Base-by-base conservation (phyloP, 2,797 vertebrate species). In the Trematomus bernacchii region DNA sequence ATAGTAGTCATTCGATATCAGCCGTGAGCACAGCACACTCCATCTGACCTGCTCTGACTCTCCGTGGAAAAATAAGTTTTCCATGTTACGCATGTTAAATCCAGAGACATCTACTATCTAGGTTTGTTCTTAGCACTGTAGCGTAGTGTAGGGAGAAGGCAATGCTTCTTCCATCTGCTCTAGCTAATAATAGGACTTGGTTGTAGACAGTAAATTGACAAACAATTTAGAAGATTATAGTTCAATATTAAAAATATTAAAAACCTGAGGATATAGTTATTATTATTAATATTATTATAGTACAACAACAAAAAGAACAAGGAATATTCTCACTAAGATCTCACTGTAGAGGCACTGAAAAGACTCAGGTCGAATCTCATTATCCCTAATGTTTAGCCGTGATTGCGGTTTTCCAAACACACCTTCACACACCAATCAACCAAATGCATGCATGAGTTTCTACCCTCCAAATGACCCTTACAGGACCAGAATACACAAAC, bases 401-500 rank as follows among this genome's bases (percentile, higher is more conserved):
- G 44, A 61, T 74, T 61, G 68, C 21, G 30, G 18, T 60, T 61
- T 70, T 70, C 52, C 48, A 40, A 42, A 54, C n/a, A 59, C 54
- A 58, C 76, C 66, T 65, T 55, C 76, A 78, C 64, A 74, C 54
- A 63, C 42, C 62, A 68, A 64, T 81, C 50, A 61, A 15, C 52
- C 14, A 65, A 72, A 80, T 54, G 75, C 67, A 30, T 18, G 21
- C 3, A 18, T 18, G 48, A 18, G n/a, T 47, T 68, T 70, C 58
- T 62, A 57, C 60, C 74, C 81, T 80, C 21, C 23, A 59, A 37
- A 64, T 62, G 62, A 82, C 73, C 69, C 37, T 60, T 37, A 33
- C 54, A 60, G 27, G 30, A 33, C n/a, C 53, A 15, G 54, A 53
- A 82, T 60, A 64, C 62, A 61, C 62, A 76, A 81, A 75, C 12